Evolutionary conservation across 1,140 invertebrate genomes (phyloP).

Genomic region (Lanistes nyassanus): DNA sequence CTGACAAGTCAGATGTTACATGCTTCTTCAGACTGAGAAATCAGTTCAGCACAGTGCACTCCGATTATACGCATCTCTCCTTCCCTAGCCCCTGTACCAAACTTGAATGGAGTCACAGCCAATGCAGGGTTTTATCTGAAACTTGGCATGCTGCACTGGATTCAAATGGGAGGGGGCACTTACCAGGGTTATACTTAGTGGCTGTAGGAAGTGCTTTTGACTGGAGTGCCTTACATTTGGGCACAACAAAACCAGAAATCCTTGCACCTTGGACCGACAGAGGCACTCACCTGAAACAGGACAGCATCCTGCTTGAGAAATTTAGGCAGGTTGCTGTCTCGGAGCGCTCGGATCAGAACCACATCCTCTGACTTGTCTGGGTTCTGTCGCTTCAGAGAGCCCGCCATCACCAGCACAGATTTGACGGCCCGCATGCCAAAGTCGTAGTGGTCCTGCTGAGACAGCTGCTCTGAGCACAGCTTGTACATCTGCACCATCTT

Average conservation of each 20-base stretch:
- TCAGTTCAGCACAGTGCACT: too few species aligned
- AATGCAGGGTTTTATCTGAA: too few species aligned
- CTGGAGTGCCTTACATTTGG: too few species aligned
- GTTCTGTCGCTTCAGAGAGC: constrained; percentile 67
- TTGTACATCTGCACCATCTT: constrained; percentile 95
- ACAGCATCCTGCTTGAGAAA: constrained; percentile 66
- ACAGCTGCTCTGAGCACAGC: constrained; percentile 89
- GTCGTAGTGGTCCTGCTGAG: constrained; percentile 93
- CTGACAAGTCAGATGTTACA: too few species aligned
- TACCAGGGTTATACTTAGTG: too few species aligned
- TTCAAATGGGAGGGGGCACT: too few species aligned
- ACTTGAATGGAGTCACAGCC: too few species aligned
- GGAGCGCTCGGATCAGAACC: constrained; percentile 65
- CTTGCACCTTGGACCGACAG: not conserved
- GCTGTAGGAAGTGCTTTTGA: too few species aligned
- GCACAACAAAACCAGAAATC: not conserved
- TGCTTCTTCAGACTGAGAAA: too few species aligned
- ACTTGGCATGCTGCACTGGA: too few species aligned
- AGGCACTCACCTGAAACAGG: constrained; percentile 62
- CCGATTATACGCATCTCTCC: too few species aligned
- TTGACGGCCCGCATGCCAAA: constrained; percentile 85
- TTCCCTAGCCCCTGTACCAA: too few species aligned
- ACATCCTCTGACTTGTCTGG: constrained; percentile 68
- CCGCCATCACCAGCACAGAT: constrained; percentile 69
- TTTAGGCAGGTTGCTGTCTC: constrained; percentile 69